Evolutionary conservation across 2,113 vertebrate genomes (phyloP), one percentile per base, ranked within the genome.

Genomic region (Pelodiscus sinensis): DNA sequence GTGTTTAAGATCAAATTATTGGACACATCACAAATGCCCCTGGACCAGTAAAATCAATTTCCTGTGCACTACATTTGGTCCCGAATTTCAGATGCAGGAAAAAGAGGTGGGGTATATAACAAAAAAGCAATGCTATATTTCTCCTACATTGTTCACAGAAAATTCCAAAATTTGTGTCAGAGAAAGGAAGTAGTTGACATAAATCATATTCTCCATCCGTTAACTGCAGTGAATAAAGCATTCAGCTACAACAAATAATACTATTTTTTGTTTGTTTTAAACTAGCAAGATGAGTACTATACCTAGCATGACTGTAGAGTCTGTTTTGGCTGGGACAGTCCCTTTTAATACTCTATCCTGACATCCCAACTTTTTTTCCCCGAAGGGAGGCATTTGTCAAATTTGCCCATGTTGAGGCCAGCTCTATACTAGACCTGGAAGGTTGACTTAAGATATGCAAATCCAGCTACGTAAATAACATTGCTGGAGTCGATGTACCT

Each of bases 151-250:
- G 38, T 9, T 77, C 73, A 71, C 13, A 57, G 77, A 54, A 16
- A 79, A 35, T 88, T 3, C 55, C 18, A 2, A 54, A 52, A 73
- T 25, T 3, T 9, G 2, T 1, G 31, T 5, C 21, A 8, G 0
- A 58, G 21, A n/a, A 89, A 91, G 3, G 3, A 51, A 79, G 51
- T 12, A 52, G 51, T 5, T 54, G 21, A 25, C 44, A 27, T 51
- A 25, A 77, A 50, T 77, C 44, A 27, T 38, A 5, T 31, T 31
- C 51, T 27, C 15, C 25, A n/a, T 51, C 51, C 9, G 9, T 29
- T 8, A 44, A 25, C 24, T 54, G 29, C 18, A 55, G 51, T 19
- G 24, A 19, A 12, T 18, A n/a, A 60, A 54, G 18, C 10, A 29
- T n/a, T 55, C 29, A 12, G 78, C 51, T 54, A 19, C 18, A 18